Evolutionary conservation across 2,888 invertebrate genomes (phyloP), one percentile per base, ranked within the genome.

Genomic region (Sicus ferrugineus): DNA sequence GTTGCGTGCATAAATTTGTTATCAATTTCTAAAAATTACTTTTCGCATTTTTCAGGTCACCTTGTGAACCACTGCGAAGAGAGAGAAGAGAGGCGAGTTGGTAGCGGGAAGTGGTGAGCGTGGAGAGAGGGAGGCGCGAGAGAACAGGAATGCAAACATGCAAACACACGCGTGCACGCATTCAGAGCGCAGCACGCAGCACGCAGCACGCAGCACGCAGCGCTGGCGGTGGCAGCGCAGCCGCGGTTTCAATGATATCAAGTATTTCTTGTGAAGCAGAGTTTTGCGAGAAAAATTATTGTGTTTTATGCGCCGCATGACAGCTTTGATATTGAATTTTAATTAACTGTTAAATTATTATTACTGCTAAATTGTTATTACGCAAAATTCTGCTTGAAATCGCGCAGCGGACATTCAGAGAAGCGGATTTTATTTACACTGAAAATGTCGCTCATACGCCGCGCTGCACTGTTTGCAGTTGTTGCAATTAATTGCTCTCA

Each of bases 21-120:
- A 66, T 66, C 66, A 66, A 56, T 66, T 58, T 58, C 66, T 66
- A 46, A 66, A 58, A 56, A 66, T 66, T 54, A 26, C 54, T 46
- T 56, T 59, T 66, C 50, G 59, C 61, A 54, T 54, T 68, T 68
- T 50, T 19, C 16, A 11, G n/a, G 6, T 9, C 14, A 42, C 42
- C 42, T 42, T 42, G 16, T 4, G 11, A 14, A 42, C 4, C n/a
- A n/a, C 14, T 42, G 42, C 42, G n/a, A n/a, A 42, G n/a, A 42
- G 16, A 34, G 34, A 34, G 11, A 34, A 5, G n/a, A 14, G 16
- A 42, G n/a, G 16, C 11, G 42, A 42, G n/a, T 3, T n/a, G n/a
- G 16, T 42, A 42, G 16, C 9, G n/a, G n/a, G n/a, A n/a, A 42
- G 5, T 4, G 42, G 16, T n/a, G n/a, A 9, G n/a, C 16, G 3